phyloP scores from a whole-genome alignment of 2,888 invertebrate species.

The Meandrusa payeni region DNA sequence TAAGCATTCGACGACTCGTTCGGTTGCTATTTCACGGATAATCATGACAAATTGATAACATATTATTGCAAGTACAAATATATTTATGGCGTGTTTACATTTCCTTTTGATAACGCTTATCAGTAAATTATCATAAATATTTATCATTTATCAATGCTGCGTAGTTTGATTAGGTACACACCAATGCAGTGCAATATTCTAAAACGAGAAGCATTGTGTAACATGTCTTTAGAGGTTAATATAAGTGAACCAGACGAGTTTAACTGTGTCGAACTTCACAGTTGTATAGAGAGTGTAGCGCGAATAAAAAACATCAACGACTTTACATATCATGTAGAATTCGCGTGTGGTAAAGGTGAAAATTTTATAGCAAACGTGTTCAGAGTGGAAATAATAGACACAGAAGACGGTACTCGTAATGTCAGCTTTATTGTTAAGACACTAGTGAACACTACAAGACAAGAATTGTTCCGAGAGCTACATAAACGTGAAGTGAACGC shows the following conservation, averaged over 20 bases:
- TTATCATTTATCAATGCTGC: background rate
- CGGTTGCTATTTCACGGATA: too few relatives aligned
- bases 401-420: constrained; percentile 37
- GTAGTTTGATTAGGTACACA: constrained; percentile 12
- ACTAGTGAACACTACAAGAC: constrained; percentile 56
- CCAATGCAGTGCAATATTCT: constrained; percentile 6
- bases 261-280: constrained; percentile 58
- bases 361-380: constrained; percentile 65
- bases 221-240: constrained; percentile 71
- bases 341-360: constrained; percentile 54
- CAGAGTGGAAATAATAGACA: constrained; percentile 52
- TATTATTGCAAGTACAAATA: background rate
- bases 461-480: constrained; percentile 58
- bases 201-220: too few relatives aligned
- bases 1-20: too few relatives aligned
- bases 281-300: constrained; percentile 50
- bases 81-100: constrained; percentile 2
- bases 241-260: constrained; percentile 70
- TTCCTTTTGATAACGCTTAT: constrained; percentile 16
- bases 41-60: background rate
- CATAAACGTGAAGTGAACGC: constrained; percentile 60
- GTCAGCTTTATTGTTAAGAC: constrained; percentile 62
- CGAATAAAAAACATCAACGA: constrained; percentile 45
- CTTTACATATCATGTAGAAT: constrained; percentile 61
- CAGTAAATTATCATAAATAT: constrained; percentile 4